Evolutionary conservation across 2,797 vertebrate genomes (phyloP), one percentile per base, ranked within the genome.

Genomic region (Syncerus caffer): DNA sequence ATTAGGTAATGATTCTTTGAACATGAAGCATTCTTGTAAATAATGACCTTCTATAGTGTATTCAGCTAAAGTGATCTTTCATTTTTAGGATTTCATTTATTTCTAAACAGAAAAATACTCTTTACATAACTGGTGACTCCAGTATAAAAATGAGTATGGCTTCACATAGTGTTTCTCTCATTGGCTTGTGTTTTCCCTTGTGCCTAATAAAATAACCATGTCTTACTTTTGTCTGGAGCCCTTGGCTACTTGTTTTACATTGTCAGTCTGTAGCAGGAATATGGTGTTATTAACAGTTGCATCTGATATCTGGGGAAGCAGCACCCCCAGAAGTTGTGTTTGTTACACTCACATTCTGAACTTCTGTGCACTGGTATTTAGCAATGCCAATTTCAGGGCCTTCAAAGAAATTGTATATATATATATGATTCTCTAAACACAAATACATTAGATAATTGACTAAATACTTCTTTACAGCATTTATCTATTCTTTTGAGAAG

Each of bases 241-340:
- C 3, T 99, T 98, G 57, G 99, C 98, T 60, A 98, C 99, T 97
- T 99, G 97, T 97, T 99, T 99, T 95, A 99, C 98, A 3, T 99
- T 99, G 89, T 99, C 98, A 29, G 98, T 97, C 86, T 97, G 51
- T 79, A 99, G 98, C 60, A 98, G 98, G 97, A 99, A 89, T 50
- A 98, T 93, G 97, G 98, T 99, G 60, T 99, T 99, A 34, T 64
- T 3, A 51, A 91, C 6, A 83, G 98, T 98, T 94, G 98, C 98
- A 11, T 97, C 78, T 97, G 98, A 97, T 97, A 99, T 99, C 99
- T 99, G 98, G 95, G 96, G 60, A 14, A 89, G 74, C 60, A 83
- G 29, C 57, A 62, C n/a, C 42, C 19, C 83, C 53, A 57, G 38
- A 51, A 47, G 23, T 11, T n/a, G 6, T 82, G 78, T 80, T 60